Conservation (phyloP, 2,888 invertebrate genomes). For the Dorcus hopei region DNA sequence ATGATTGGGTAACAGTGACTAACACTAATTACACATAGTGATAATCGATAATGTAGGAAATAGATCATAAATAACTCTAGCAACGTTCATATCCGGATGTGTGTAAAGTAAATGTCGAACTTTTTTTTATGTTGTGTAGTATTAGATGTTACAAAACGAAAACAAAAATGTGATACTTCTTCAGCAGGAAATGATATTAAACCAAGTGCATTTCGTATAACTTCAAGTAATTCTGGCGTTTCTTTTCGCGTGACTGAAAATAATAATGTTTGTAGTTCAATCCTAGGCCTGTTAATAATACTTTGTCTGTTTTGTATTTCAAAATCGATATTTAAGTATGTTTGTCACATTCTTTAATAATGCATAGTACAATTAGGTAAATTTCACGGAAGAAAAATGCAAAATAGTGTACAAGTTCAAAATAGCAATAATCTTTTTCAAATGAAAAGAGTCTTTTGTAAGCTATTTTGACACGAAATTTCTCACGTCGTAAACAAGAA, state of each 20-base stretch:
- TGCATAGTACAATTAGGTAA: background rate
- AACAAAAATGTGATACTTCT: too few species aligned
- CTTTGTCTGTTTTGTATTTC: slow-evolving; percentile 3
- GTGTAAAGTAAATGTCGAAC: too few species aligned
- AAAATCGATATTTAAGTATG: slow-evolving; percentile 3
- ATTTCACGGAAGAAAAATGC: slow-evolving; percentile 6
- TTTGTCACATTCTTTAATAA: slow-evolving; percentile 5
- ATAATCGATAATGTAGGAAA: too few species aligned
- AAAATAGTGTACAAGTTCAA: slow-evolving; percentile 19
- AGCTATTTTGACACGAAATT: slow-evolving; percentile 5
- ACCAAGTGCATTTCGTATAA: background rate
- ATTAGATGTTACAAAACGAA: too few species aligned
- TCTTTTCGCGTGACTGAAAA: background rate
- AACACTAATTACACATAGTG: too few species aligned
- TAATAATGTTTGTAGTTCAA: slow-evolving; percentile 5
- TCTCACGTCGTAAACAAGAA: background rate
- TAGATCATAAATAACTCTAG: too few species aligned
- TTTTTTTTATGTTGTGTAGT: too few species aligned
- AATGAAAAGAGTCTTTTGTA: slow-evolving; percentile 1
- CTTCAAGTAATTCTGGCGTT: background rate
- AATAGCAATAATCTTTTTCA: slow-evolving; percentile 22
- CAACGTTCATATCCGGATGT: too few species aligned
- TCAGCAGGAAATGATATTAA: too few species aligned
- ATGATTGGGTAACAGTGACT: too few species aligned
- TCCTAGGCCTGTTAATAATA: slow-evolving; percentile 1